Evolutionary conservation across 2,888 invertebrate genomes (phyloP).

Genomic region (Margaritifera margaritifera): DNA sequence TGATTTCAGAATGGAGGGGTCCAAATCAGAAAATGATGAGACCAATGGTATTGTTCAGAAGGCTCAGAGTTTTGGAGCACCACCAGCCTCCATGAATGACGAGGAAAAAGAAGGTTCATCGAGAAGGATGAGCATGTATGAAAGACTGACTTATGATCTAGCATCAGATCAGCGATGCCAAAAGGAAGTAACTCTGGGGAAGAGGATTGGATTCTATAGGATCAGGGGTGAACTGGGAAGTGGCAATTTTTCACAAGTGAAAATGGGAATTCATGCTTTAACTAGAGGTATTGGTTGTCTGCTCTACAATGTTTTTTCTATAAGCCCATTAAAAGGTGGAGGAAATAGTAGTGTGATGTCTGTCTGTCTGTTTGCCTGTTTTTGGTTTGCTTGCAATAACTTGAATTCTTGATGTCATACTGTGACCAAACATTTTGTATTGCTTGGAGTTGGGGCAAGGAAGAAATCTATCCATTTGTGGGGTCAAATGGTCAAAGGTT

Average conservation of each 20-base stretch:
- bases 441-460: too few relatives aligned
- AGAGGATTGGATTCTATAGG: constrained; percentile 83
- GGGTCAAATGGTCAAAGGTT: too few relatives aligned
- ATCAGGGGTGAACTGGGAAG: constrained; percentile 83
- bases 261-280: constrained; percentile 82
- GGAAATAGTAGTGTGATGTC: too few relatives aligned
- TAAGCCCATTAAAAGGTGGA: background rate
- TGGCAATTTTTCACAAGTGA: constrained; percentile 87
- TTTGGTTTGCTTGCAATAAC: too few relatives aligned
- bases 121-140: constrained; percentile 58
- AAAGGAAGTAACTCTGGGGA: constrained; percentile 81
- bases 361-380: background rate
- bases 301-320: background rate
- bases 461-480: too few relatives aligned
- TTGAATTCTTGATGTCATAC: too few relatives aligned
- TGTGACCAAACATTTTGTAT: too few relatives aligned
- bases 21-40: too few relatives aligned
- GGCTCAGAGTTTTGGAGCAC: too few relatives aligned
- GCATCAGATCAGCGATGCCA: constrained; percentile 70
- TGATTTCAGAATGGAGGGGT: too few relatives aligned
- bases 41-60: too few relatives aligned
- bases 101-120: constrained; percentile 30
- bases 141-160: constrained; percentile 65
- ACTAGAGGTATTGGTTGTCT: constrained; percentile 78
- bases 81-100: background rate